Percentiles rank a stretch among this genome's conserved stretches.
Evolutionary conservation across 1,140 invertebrate species (phyloP).

Genomic region (Vanessa tameamea): DNA sequence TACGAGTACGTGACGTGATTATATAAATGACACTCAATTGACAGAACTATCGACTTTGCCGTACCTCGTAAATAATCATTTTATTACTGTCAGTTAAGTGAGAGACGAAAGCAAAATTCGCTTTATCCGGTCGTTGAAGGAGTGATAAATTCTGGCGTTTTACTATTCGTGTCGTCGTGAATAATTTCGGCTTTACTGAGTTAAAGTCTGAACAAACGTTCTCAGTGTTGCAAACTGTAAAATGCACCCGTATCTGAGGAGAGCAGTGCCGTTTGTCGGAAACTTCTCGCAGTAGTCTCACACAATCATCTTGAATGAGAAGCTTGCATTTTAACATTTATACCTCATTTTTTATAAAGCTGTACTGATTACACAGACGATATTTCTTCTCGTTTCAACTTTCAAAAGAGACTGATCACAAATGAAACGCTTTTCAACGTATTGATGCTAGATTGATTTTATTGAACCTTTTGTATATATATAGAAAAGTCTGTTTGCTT

Average conservation of each 20-base stretch:
- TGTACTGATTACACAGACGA: slow-evolving; percentile 18
- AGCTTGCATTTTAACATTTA: slow-evolving; percentile 22
- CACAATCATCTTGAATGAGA: slow-evolving; percentile 20
- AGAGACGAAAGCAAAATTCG: slow-evolving; percentile 30
- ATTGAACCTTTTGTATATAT: background rate
- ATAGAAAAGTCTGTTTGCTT: background rate
- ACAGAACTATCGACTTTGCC: slow-evolving; percentile 20
- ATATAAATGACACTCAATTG: slow-evolving; percentile 23
- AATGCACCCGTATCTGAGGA: slow-evolving; percentile 54
- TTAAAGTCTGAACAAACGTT: slow-evolving; percentile 28
- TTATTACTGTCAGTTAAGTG: slow-evolving; percentile 29
- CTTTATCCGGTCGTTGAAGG: slow-evolving; percentile 31
- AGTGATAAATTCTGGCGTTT: slow-evolving; percentile 27
- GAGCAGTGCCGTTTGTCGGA: slow-evolving; percentile 37
- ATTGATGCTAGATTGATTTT: background rate
- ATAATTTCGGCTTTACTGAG: slow-evolving; percentile 34
- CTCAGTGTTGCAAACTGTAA: slow-evolving; percentile 37
- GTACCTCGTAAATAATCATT: slow-evolving; percentile 23
- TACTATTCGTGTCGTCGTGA: slow-evolving; percentile 29
- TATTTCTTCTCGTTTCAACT: slow-evolving; percentile 14
- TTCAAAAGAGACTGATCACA: slow-evolving; percentile 14
- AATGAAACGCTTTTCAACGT: slow-evolving; percentile 1
- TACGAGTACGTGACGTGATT: slow-evolving; percentile 7
- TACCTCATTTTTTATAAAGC: slow-evolving; percentile 21
- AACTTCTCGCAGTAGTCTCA: slow-evolving; percentile 30